These are phyloP conservation scores for Psittacara wagleri DNA, from an alignment of 2,113 vertebrate genomes.

Conservation along the genomic window DNA sequence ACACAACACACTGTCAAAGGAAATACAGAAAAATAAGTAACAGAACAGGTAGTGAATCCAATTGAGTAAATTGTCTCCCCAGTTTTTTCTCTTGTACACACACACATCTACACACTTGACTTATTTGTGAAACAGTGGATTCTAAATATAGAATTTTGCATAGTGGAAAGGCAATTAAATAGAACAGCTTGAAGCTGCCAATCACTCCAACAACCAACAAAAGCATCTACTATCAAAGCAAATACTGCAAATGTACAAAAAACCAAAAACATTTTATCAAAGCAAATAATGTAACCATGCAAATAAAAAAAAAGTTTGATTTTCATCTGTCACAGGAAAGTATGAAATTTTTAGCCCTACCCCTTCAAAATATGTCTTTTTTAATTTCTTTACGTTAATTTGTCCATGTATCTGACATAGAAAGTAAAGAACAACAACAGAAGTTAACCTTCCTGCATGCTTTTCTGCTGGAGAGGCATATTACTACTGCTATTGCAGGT, in stretches of 20 bases:
- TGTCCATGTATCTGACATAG: constrained; percentile 18
- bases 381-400: constrained; percentile 19
- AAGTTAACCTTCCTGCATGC: background rate
- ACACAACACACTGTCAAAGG: background rate
- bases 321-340: constrained; percentile 59
- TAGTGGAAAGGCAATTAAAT: constrained; percentile 77
- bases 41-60: constrained; percentile 18
- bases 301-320: constrained; percentile 55
- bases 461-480: constrained; percentile 13
- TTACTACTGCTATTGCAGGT: background rate
- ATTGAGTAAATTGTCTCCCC: constrained; percentile 41
- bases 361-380: background rate
- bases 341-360: background rate
- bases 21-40: constrained; percentile 39
- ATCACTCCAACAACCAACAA: constrained; percentile 76
- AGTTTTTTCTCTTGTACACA: background rate
- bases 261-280: constrained; percentile 51
- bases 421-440: background rate
- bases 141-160: constrained; percentile 72
- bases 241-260: constrained; percentile 72
- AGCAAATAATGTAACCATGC: constrained; percentile 70
- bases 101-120: constrained; percentile 46
- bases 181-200: constrained; percentile 80
- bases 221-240: constrained; percentile 78
- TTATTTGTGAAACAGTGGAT: constrained; percentile 75